Evolutionary conservation across 1,140 invertebrate genomes (phyloP).

Genomic region (Colletes latitarsis): DNA sequence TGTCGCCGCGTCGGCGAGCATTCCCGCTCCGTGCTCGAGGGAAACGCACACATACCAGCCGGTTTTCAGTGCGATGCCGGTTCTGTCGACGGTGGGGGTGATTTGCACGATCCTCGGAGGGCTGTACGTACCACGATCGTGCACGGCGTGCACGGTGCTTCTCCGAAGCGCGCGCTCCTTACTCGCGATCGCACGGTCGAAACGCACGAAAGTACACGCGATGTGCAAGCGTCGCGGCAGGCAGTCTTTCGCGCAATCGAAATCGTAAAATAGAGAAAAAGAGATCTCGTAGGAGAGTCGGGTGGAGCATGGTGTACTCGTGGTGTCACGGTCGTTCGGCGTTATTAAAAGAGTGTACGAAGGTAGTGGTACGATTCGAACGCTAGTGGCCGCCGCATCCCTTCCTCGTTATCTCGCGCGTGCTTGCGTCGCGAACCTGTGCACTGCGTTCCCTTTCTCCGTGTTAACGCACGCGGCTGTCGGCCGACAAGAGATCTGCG

Average conservation of each 20-base stretch:
- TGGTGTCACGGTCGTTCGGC: constrained; percentile 20
- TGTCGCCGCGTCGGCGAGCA: not conserved
- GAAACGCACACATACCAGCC: constrained; percentile 11
- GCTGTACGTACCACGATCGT: constrained; percentile 32
- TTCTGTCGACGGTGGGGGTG: constrained; percentile 60
- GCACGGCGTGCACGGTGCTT: constrained; percentile 34
- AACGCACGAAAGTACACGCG: not conserved
- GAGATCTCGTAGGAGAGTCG: not conserved
- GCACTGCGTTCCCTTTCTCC: constrained; percentile 32
- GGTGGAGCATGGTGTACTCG: constrained; percentile 21
- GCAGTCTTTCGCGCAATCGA: not conserved
- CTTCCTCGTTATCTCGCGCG: constrained; percentile 3
- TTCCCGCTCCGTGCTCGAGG: constrained; percentile 13
- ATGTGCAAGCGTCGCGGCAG: not conserved
- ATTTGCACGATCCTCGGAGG: constrained; percentile 39
- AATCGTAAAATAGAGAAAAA: not conserved
- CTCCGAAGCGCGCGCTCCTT: constrained; percentile 36
- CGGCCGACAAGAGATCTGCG: not conserved
- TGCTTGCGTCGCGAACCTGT: not conserved
- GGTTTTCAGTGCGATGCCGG: constrained; percentile 67
- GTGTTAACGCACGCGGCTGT: constrained; percentile 8
- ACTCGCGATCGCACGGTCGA: not conserved
- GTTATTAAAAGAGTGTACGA: constrained; percentile 2
- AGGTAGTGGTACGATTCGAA: constrained; percentile 20
- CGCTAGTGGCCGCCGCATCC: not conserved